Evolutionary conservation across 2,113 vertebrate species (phyloP), one percentile per base, ranked within the genome.

Genomic region (Australoheros scitulus): DNA sequence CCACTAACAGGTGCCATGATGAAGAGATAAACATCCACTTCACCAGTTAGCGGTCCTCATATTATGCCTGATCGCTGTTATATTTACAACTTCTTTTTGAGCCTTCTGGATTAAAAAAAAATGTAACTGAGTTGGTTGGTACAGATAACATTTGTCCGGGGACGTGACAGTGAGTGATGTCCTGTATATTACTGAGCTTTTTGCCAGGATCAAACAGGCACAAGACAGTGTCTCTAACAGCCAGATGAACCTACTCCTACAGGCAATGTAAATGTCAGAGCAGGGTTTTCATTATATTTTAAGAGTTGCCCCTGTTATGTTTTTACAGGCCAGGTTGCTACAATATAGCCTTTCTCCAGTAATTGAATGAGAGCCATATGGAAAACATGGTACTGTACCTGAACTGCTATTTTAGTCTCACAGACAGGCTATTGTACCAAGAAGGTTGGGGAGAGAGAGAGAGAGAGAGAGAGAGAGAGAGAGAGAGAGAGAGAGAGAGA

Each of bases 311-410:
- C 80, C 87, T 59, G 83, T 89, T 83, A 34, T 81, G 82, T 89
- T 94, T 94, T 94, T 91, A 93, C 81, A 85, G 90, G 86, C 82
- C 83, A 7, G 32, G 72, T 74, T 59, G 61, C 81, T 76, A 92
- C 91, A 93, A 88, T 94, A 86, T 88, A 52, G 85, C 58, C 92
- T 93, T 94, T 95, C 92, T 95, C 63, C 59, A 9, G 72, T 9
- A 32, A 50, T 63, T 79, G 90, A 93, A 93, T 93, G 89, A 90
- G 87, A 93, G 92, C 93, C 93, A 95, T 91, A 92, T 94, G 93
- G 89, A 93, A 93, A 88, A 72, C 81, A 56, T 84, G 24, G 77
- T 68, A 77, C 84, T 87, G 86, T 90, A 92, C 91, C 91, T 92
- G 76, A 82, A 50, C 56, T 14, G 77, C 88, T 85, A 81, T 87